Conservation (phyloP, 2,888 invertebrate genomes). For the Abrostola triplasia region DNA sequence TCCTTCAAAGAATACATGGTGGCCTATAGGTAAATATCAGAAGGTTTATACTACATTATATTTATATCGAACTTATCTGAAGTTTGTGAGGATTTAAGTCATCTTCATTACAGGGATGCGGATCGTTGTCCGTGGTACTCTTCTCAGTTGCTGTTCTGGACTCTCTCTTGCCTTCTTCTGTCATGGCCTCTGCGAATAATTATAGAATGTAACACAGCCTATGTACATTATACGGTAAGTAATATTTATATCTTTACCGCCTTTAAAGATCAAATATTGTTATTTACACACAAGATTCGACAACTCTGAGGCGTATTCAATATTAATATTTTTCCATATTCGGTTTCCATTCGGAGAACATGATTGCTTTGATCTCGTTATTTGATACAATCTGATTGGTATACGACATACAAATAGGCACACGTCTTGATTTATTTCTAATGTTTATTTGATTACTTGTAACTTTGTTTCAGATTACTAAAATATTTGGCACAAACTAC, state of each 20-base stretch:
- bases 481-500: slow-evolving; percentile 93
- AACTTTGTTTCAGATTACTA: slow-evolving; percentile 89
- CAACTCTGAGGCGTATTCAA: neutral
- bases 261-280: neutral
- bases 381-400: slow-evolving; percentile 30
- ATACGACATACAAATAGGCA: slow-evolving; percentile 21
- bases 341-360: slow-evolving; percentile 23
- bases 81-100: slow-evolving; percentile 40
- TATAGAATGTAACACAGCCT: slow-evolving; percentile 94
- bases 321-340: slow-evolving; percentile 5
- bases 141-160: slow-evolving; percentile 92
- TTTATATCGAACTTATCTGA: slow-evolving; percentile 12
- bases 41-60: slow-evolving; percentile 7
- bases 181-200: slow-evolving; percentile 95
- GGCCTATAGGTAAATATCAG: slow-evolving; percentile 80
- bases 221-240: slow-evolving; percentile 93
- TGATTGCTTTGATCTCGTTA: slow-evolving; percentile 41
- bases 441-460: slow-evolving; percentile 26
- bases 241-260: neutral
- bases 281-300: neutral
- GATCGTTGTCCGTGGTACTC: slow-evolving; percentile 90
- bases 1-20: slow-evolving; percentile 88
- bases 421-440: slow-evolving; percentile 16
- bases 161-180: slow-evolving; percentile 91
- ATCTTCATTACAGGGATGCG: slow-evolving; percentile 76